Evolutionary conservation across 2,113 vertebrate genomes (phyloP).

Genomic region (Gracilinanus agilis): DNA sequence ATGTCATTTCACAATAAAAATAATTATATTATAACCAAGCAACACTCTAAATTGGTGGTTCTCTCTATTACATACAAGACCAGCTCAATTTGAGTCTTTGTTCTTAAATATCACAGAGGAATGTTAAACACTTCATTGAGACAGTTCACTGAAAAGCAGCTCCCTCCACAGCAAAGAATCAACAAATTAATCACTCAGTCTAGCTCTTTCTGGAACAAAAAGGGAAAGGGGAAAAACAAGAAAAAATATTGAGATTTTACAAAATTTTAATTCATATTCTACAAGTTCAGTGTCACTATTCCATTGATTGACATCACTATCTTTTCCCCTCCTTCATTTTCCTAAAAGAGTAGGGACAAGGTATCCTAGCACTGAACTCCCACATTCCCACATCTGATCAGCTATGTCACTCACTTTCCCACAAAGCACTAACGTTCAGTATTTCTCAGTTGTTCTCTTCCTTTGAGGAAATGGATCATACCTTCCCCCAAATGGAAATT

Average conservation of each 20-base stretch:
- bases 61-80: not conserved
- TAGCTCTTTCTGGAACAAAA: not conserved
- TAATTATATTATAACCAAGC: not conserved
- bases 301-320: not conserved
- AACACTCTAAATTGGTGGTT: not conserved
- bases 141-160: not conserved
- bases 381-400: not conserved
- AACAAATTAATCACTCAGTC: not conserved
- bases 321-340: not conserved
- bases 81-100: not conserved
- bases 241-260: not conserved
- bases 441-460: not conserved
- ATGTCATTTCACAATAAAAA: slow-evolving; percentile 1
- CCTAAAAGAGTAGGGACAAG: not conserved
- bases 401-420: not conserved
- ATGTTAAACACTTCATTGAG: not conserved
- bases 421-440: not conserved
- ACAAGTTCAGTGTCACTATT: not conserved
- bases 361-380: not conserved
- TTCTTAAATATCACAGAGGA: not conserved
- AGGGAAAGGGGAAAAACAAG: not conserved
- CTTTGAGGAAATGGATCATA: not conserved
- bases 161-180: not conserved
- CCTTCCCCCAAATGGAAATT: not conserved
- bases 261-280: not conserved